Evolutionary conservation across 2,797 vertebrate genomes (phyloP).

Genomic region (Pipistrellus pipistrellus): DNA sequence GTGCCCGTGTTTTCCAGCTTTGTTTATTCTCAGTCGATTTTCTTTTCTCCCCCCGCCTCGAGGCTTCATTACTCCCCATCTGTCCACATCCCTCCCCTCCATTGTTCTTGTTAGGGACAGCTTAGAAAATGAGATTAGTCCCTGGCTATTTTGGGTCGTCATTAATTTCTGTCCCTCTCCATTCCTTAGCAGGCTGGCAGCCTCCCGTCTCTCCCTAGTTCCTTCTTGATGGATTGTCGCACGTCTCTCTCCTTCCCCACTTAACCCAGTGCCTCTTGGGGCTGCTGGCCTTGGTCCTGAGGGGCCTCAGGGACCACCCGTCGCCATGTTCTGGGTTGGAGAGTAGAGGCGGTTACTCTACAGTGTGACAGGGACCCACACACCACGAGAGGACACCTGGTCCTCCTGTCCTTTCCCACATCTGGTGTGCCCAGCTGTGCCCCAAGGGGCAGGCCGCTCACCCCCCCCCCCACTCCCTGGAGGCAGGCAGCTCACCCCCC

Average conservation of each 20-base stretch:
- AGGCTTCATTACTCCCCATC: conserved; percentile 68
- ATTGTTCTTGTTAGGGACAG: conserved; percentile 76
- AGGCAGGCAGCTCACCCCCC: neutral
- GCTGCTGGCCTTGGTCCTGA: neutral
- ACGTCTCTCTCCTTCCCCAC: neutral
- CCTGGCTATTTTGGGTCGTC: conserved; percentile 73
- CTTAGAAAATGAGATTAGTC: conserved; percentile 78
- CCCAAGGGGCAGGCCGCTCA: neutral
- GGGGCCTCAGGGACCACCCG: neutral
- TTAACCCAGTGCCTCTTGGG: conserved; percentile 48
- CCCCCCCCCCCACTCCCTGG: neutral
- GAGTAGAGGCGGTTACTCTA: neutral
- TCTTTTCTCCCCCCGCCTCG: neutral
- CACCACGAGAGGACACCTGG: too few relatives aligned
- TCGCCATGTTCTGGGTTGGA: neutral
- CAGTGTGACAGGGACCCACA: too few relatives aligned
- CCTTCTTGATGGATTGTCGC: conserved; percentile 9
- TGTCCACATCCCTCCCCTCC: conserved; percentile 67
- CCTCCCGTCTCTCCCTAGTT: neutral
- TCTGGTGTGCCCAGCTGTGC: neutral
- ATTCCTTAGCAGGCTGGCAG: conserved; percentile 5
- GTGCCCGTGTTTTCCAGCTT: conserved; percentile 35
- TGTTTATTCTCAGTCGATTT: conserved; percentile 66
- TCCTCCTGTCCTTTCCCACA: neutral
- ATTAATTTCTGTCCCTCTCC: conserved; percentile 70